phyloP scores from a whole-genome alignment of 1,140 invertebrate genomes.

The Antheraea mylitta region DNA sequence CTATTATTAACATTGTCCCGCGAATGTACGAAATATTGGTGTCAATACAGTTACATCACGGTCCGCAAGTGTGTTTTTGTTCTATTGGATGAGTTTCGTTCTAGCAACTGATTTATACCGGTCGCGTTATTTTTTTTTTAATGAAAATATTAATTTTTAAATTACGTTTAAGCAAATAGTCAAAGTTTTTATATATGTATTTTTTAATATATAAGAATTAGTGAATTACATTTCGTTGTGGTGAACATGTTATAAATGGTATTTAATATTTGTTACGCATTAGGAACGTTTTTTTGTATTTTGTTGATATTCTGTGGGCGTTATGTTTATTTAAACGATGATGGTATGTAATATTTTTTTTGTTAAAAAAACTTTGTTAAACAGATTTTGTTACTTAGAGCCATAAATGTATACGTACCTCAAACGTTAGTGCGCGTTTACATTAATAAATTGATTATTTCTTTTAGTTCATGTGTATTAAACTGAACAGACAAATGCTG shows the following conservation, averaged over 20 bases:
- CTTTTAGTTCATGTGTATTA: no score
- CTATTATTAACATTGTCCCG: conserved; percentile 18
- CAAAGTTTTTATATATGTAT: not conserved
- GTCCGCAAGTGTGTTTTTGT: conserved; percentile 33
- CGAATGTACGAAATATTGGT: conserved; percentile 27
- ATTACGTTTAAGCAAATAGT: not conserved
- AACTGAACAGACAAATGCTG: no score
- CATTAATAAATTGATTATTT: no score
- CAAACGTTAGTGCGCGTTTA: no score
- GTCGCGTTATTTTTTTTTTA: conserved; percentile 23
- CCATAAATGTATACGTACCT: no score
- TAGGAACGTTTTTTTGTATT: conserved; percentile 29
- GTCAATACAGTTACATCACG: conserved; percentile 43
- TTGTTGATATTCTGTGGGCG: conserved; percentile 33
- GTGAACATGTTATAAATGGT: conserved; percentile 19
- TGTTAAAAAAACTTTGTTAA: not conserved
- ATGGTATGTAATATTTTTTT: conserved; percentile 28
- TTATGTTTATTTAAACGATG: conserved; percentile 36
- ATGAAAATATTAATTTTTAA: conserved; percentile 1
- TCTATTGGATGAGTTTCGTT: conserved; percentile 31
- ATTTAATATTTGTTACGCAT: conserved; percentile 35
- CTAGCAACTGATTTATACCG: conserved; percentile 22
- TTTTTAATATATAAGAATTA: not conserved
- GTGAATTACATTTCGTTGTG: not conserved
- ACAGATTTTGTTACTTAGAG: not conserved